Evolutionary conservation across 2,888 invertebrate species (phyloP).

Genomic region (Drosophila maculinotata): DNA sequence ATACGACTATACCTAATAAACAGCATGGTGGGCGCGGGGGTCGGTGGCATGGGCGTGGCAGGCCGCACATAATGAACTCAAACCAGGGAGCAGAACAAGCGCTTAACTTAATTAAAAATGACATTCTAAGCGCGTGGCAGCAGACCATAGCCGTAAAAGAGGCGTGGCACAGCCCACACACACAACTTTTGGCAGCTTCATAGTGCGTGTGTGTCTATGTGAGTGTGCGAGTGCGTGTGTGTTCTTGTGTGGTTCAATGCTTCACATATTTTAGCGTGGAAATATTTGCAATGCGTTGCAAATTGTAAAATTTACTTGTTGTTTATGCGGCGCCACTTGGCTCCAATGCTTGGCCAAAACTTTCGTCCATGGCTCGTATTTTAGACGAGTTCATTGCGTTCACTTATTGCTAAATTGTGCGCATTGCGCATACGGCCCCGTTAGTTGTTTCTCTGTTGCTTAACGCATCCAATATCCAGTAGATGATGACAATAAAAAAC

Average conservation of each 20-base stretch:
- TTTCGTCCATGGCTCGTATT: slow-evolving; percentile 24
- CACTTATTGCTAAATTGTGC: slow-evolving; percentile 21
- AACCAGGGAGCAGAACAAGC: slow-evolving; percentile 62
- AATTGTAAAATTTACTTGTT: slow-evolving; percentile 59
- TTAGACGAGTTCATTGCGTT: slow-evolving; percentile 44
- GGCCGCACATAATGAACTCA: slow-evolving; percentile 67
- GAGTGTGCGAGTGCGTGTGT: not conserved
- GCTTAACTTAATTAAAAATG: slow-evolving; percentile 80
- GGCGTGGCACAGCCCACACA: slow-evolving; percentile 26
- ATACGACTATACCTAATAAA: slow-evolving; percentile 51
- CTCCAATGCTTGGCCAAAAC: slow-evolving; percentile 21
- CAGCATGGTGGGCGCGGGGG: not conserved
- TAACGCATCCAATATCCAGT: slow-evolving; percentile 30
- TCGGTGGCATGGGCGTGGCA: slow-evolving; percentile 13
- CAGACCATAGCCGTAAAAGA: slow-evolving; percentile 17
- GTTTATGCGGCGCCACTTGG: slow-evolving; percentile 59
- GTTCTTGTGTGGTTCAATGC: slow-evolving; percentile 31
- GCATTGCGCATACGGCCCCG: slow-evolving; percentile 47
- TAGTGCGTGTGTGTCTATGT: slow-evolving; percentile 1
- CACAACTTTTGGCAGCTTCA: slow-evolving; percentile 12
- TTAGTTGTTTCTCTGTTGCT: slow-evolving; percentile 5
- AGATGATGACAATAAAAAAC: slow-evolving; percentile 24
- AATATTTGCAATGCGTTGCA: slow-evolving; percentile 68
- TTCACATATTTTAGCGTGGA: slow-evolving; percentile 69
- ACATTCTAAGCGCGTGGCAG: slow-evolving; percentile 62